A percentile compares a stretch with the other conserved stretches of the same genome.
Evolutionary conservation across 2,888 invertebrate species (phyloP).

Genomic region (Enoplolaimus lenunculus): DNA sequence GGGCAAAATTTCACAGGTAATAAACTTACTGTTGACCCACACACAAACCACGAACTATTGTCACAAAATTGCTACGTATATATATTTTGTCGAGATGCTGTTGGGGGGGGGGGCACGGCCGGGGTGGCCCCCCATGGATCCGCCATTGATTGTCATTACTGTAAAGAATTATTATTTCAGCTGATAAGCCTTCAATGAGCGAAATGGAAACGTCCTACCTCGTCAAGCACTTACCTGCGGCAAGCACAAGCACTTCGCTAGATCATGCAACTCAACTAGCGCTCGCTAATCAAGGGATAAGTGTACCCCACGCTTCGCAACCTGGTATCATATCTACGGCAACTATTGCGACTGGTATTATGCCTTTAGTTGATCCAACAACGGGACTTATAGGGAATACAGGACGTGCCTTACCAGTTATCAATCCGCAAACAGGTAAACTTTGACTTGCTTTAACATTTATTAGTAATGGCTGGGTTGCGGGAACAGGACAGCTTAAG

Average conservation of each 20-base stretch:
- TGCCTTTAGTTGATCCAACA: slow-evolving; percentile 2
- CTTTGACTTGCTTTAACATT: slow-evolving; percentile 2
- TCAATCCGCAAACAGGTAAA: slow-evolving; percentile 19
- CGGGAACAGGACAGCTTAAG: too few relatives aligned
- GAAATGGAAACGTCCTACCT: slow-evolving; percentile 39
- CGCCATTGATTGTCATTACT: too few relatives aligned
- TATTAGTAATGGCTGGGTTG: too few relatives aligned
- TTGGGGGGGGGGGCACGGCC: too few relatives aligned
- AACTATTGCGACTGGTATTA: not conserved
- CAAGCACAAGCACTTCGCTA: not conserved
- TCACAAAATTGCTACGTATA: too few relatives aligned
- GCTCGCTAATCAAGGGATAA: not conserved
- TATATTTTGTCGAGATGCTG: too few relatives aligned
- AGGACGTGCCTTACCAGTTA: slow-evolving; percentile 20
- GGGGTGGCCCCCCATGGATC: too few relatives aligned
- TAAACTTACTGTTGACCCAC: too few relatives aligned
- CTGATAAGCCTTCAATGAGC: slow-evolving; percentile 32
- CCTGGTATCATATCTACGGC: not conserved
- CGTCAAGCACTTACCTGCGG: slow-evolving; percentile 13
- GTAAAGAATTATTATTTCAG: too few relatives aligned
- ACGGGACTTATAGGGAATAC: not conserved
- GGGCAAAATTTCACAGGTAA: too few relatives aligned
- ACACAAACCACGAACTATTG: too few relatives aligned
- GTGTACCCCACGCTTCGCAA: not conserved
- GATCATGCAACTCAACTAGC: not conserved